Evolutionary conservation across 2,888 invertebrate genomes (phyloP).

Genomic region (Calameuta idolon): DNA sequence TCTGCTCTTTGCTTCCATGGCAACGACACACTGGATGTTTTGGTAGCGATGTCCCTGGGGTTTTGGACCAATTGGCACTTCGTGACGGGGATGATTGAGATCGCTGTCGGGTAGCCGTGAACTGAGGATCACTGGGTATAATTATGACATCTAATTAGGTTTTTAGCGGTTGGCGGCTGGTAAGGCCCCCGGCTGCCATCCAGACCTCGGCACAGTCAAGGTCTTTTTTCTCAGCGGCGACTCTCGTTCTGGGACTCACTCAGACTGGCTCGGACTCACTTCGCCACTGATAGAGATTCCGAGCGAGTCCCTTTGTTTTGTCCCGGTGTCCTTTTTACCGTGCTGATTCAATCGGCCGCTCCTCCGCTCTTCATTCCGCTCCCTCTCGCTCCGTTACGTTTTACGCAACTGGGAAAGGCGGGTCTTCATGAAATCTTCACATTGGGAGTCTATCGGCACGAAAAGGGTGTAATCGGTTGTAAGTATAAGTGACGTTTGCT

Average conservation of each 20-base stretch:
- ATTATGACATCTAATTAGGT: slow-evolving; percentile 67
- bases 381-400: not conserved
- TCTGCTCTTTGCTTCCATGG: slow-evolving; percentile 10
- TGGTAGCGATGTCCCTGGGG: not conserved
- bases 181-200: slow-evolving; percentile 47
- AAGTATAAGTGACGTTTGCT: too few species aligned
- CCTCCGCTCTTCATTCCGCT: not conserved
- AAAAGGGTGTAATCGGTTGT: too few species aligned
- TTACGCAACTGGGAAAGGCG: too few species aligned
- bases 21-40: not conserved
- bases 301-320: slow-evolving; percentile 49
- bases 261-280: slow-evolving; percentile 22
- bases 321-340: slow-evolving; percentile 49
- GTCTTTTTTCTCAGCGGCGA: slow-evolving; percentile 43
- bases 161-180: slow-evolving; percentile 59
- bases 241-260: slow-evolving; percentile 2
- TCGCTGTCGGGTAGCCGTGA: slow-evolving; percentile 1
- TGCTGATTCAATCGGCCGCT: slow-evolving; percentile 46
- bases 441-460: too few species aligned
- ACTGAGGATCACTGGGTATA: slow-evolving; percentile 60
- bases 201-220: slow-evolving; percentile 46
- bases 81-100: too few species aligned
- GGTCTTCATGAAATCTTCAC: too few species aligned
- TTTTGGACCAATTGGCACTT: too few species aligned
- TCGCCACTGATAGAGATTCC: slow-evolving; percentile 45